Evolutionary conservation across 2,888 invertebrate species (phyloP).

Genomic region (Pomacea canaliculata): DNA sequence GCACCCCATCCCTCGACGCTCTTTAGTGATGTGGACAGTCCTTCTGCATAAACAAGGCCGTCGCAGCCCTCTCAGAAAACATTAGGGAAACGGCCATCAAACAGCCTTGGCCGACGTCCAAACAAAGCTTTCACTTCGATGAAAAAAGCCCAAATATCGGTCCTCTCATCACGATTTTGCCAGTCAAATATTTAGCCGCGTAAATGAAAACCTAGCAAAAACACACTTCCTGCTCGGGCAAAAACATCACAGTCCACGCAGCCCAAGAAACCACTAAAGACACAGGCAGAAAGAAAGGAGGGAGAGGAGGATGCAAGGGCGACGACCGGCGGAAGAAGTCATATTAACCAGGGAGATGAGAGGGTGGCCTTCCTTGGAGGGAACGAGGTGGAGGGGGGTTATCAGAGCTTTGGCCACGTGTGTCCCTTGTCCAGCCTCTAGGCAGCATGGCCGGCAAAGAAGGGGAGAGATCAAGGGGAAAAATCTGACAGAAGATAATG

Average conservation of each 20-base stretch:
- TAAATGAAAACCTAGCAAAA: slow-evolving; percentile 11
- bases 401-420: too few species aligned
- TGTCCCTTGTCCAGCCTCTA: too few species aligned
- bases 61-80: too few species aligned
- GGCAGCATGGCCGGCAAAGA: too few species aligned
- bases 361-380: too few species aligned
- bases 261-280: background rate
- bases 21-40: too few species aligned
- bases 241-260: background rate
- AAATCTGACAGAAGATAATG: too few species aligned
- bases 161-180: slow-evolving; percentile 11
- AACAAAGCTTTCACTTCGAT: background rate
- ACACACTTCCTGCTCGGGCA: background rate
- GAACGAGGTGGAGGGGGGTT: too few species aligned
- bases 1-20: too few species aligned
- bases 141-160: background rate
- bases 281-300: background rate
- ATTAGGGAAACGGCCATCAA: background rate
- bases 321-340: background rate
- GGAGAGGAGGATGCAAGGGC: background rate
- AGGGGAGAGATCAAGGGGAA: too few species aligned
- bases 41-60: too few species aligned
- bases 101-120: background rate
- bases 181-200: slow-evolving; percentile 3
- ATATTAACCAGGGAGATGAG: too few species aligned